A percentile compares a stretch with the other conserved stretches of the same genome.
These are phyloP conservation scores for Leptosomus discolor DNA, from an alignment of 2,113 vertebrate species.

Conservation along the genomic window DNA sequence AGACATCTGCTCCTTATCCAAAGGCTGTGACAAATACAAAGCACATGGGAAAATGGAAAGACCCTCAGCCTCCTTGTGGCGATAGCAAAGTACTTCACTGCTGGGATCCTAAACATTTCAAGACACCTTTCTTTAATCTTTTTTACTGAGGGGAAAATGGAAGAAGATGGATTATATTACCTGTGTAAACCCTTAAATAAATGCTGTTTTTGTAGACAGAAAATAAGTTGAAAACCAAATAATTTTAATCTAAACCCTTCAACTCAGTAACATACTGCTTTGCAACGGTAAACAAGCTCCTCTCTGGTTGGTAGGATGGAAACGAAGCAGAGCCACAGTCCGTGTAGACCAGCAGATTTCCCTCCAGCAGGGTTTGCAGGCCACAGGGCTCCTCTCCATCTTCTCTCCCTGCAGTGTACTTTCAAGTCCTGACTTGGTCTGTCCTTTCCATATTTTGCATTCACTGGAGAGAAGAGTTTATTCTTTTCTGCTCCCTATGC, in stretches of 20 bases:
- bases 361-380: neutral
- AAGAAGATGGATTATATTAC: neutral
- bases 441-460: neutral
- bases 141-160: neutral
- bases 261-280: neutral
- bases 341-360: neutral
- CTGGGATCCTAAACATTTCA: neutral
- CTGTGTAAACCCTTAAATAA: neutral
- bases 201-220: neutral
- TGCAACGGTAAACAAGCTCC: neutral
- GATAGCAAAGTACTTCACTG: neutral
- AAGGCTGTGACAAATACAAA: neutral
- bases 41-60: neutral
- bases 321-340: neutral
- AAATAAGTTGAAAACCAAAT: neutral
- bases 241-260: neutral
- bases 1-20: neutral
- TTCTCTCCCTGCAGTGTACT: neutral
- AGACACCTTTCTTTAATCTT: neutral
- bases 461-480: neutral
- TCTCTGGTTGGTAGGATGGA: neutral
- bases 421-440: neutral
- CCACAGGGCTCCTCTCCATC: neutral
- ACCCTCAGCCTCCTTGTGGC: constrained; percentile 13
- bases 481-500: neutral